A percentile compares a stretch with the other conserved stretches of the same genome.
Evolutionary conservation across 2,797 vertebrate genomes (phyloP).

Genomic region (Spheniscus humboldti): DNA sequence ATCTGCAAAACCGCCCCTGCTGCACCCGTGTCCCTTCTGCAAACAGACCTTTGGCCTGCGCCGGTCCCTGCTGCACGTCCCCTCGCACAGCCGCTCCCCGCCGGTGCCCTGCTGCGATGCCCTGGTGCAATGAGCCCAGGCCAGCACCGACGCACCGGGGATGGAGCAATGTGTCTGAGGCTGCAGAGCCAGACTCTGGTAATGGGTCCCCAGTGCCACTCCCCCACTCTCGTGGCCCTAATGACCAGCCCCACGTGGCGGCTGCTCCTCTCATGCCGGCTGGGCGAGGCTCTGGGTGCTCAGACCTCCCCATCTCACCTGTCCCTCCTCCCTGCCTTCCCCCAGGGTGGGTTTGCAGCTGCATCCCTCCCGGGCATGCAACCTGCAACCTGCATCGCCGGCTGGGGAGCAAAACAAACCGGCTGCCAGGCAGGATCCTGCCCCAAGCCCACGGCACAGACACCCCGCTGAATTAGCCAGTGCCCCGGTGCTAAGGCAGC

Average conservation of each 20-base stretch:
- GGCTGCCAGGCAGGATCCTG: neutral
- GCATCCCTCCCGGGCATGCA: neutral
- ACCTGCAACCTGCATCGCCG: neutral
- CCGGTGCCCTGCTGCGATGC: neutral
- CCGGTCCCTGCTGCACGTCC: fast-evolving
- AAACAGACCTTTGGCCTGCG: neutral
- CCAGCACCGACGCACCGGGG: fast-evolving
- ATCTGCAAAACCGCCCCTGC: neutral
- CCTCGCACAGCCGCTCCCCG: neutral
- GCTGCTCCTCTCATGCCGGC: fast-evolving
- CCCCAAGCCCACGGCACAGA: fast-evolving
- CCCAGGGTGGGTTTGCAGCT: neutral
- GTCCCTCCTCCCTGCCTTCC: neutral
- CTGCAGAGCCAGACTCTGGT: neutral
- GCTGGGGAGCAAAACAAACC: neutral
- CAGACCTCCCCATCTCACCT: neutral
- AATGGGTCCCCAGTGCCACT: neutral
- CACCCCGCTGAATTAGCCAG: neutral
- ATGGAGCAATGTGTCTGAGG: neutral
- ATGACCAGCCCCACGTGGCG: neutral
- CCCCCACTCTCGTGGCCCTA: neutral
- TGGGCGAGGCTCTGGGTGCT: neutral
- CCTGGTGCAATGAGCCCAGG: neutral
- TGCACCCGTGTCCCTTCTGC: neutral
- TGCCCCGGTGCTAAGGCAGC: neutral